Base-by-base conservation (phyloP, 2,797 vertebrate genomes). In the Sorex maritimensis region DNA sequence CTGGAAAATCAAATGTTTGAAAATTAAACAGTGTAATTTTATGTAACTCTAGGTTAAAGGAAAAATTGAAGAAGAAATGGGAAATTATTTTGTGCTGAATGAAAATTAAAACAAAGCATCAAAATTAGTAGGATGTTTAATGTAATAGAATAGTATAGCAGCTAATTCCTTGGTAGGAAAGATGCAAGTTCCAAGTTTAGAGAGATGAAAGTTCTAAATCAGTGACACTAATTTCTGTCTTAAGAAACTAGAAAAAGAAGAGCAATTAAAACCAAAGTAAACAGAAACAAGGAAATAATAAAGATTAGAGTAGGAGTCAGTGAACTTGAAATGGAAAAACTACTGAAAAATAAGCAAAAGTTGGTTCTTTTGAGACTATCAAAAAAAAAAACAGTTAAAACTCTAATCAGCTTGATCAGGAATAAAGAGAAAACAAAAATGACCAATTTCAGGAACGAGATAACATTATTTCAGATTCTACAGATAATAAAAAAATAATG, bases 221-320 rank as follows among this genome's bases (percentile, higher is more conserved):
- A 77, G 0, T 88, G 71, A 23, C 19, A 78, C 77, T 34, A 84
- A 19, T 11, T 90, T 86, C 38, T 38, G 7, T 68, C 58, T 91
- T 92, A 93, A 96, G 69, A 84, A 92, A 94, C 61, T 90, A 49
- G 46, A 49, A 12, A 49, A 49, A 49, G 46, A 49, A 6, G 11
- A 49, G 46, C 46, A 49, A 92, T 21, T 24, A 80, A 86, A 15
- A 58, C 46, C 63, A 93, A 92, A 86, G 55, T 71, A 78, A 88
- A 4, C 23, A 41, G 38, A 79, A 81, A 61, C 75, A 79, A 91
- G 85, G 23, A 82, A 86, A 79, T 68, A 68, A 63, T 61, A 61
- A 77, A 78, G 55, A 81, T 87, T 34, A 79, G 15, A 81, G 23
- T 30, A 83, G 26, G 34, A 81, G n/a, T 87, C 73, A 80, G 0